phyloP scores from a whole-genome alignment of 2,113 vertebrate genomes.

The Entomyzon cyanotis region DNA sequence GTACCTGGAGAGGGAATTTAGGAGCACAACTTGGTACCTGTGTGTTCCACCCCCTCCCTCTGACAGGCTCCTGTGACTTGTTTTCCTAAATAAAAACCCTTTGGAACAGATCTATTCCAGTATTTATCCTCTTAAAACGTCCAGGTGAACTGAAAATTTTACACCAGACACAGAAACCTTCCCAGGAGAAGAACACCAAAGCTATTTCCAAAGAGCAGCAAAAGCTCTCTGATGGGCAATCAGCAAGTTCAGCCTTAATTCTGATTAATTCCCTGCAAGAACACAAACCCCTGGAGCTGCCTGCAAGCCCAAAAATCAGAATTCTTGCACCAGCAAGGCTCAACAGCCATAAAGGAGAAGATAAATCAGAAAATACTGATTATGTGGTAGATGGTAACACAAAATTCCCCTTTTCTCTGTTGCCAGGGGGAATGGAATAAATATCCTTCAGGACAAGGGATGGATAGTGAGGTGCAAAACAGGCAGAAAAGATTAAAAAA shows the following conservation, averaged over 20 bases:
- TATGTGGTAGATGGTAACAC: too few relatives aligned
- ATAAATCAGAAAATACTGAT: too few relatives aligned
- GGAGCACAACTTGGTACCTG: neutral
- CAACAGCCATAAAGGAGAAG: neutral
- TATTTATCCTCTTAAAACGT: neutral
- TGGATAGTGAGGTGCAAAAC: neutral
- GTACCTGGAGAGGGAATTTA: neutral
- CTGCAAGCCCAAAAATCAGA: neutral
- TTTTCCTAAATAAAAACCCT: neutral
- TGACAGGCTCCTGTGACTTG: rapidly evolving
- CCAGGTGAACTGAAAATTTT: neutral
- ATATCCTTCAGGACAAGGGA: neutral
- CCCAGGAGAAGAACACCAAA: neutral
- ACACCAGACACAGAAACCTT: neutral
- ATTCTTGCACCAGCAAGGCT: neutral
- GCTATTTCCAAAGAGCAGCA: neutral
- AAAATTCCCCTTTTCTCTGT: neutral
- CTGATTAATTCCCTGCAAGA: neutral
- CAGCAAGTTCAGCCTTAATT: neutral
- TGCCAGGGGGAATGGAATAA: neutral
- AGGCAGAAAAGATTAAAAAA: neutral
- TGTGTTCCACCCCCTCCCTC: too few relatives aligned
- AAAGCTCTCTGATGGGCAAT: neutral
- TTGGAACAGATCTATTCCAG: neutral
- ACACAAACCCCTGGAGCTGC: neutral